Base-by-base conservation (phyloP, 2,888 invertebrate genomes). In the Alloplasta piceator region DNA sequence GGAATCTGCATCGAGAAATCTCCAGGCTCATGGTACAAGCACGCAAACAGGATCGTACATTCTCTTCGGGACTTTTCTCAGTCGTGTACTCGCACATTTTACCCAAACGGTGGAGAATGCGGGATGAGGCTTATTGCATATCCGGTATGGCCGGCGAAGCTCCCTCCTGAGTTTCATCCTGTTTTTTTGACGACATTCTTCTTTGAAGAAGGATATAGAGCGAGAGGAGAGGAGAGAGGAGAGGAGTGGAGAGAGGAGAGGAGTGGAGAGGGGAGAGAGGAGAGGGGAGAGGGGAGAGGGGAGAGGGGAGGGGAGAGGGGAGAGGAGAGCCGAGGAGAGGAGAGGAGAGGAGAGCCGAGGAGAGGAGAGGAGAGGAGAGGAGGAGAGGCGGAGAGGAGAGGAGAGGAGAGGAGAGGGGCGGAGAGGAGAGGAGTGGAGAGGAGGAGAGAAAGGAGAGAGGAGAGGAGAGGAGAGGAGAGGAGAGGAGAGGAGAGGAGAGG, bases 161-260 rank as follows among this genome's bases (percentile, higher is more conserved):
- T 74, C 56, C n/a, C 43, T 74, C 66, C 56, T 39, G 64, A 5
- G 46, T 38, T 64, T 73, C 10, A n/a, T 63, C 55, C 48, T 39
- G 48, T 38, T 48, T 72, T 58, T 52, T 52, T 16, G 14, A 14
- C 2, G 52, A 14, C 0, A 52, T 52, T 52, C 56, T 56, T 10
- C 10, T 36, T 7, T 36, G 52, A 14, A 55, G 52, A 55, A 55
- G 52, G 43, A 9, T 9, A 43, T 2, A 1, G 43, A 9, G 43
- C 1, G 43, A 43, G 43, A 9, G 43, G 43, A 43, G 43, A 43
- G 6, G 43, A 43, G 6, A 43, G 1, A 10, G 1, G 43, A 43
- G 43, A 9, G 43, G 10, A 1, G 4, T 9, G 43, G 43, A 43
- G 4, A 43, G 43, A 43, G 10, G 10, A 43, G 43, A 9, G 43